Base-by-base conservation (phyloP, 2,113 vertebrate genomes). In the Butorides virescens region DNA sequence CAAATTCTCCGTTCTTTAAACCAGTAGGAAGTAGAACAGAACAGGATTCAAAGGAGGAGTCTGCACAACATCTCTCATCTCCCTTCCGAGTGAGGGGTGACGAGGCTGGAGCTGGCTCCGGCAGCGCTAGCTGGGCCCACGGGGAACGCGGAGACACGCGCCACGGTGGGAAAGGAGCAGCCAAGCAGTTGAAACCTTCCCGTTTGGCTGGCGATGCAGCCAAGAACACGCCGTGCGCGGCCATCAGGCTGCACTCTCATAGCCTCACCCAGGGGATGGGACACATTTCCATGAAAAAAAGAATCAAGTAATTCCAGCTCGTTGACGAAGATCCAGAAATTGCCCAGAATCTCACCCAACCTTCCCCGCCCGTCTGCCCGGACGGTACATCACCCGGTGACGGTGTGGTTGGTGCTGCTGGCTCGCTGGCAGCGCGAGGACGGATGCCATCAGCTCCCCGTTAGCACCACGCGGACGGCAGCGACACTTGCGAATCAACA, bases 401-500 rank as follows among this genome's bases (percentile, higher is more conserved):
- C 75, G 79, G 82, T 63, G 73, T 63, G 52, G 1, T 77, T 78
- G 67, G 58, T 44, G 80, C 79, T 88, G 47, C 79, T 89, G 89
- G 78, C 91, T 91, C 44, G 53, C 92, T 87, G 91, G 92, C 70
- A 76, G 81, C 7, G 5, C 53, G 76, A 79, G 83, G 92, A 94
- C 88, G 95, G 78, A 90, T 96, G 86, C 91, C 84, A 72, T 16
- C 78, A 96, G 95, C 67, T 80, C 76, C 93, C 91, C 53, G 92
- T 97, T 96, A 96, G 93, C 78, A 87, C 5, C 9, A 66, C 34
- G 23, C 75, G 79, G 79, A 59, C 5, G 0, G 74, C 7, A 80
- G 74, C 86, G 76, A 84, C 61, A 91, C 76, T 93, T 95, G 93
- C 95, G 93, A 97, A 97, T 96, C 96, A 96, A 61, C 75, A 11